Percentiles rank a stretch among this genome's conserved stretches.
phyloP scores from a whole-genome alignment of 2,113 vertebrate genomes.

The Tupaia chinensis region DNA sequence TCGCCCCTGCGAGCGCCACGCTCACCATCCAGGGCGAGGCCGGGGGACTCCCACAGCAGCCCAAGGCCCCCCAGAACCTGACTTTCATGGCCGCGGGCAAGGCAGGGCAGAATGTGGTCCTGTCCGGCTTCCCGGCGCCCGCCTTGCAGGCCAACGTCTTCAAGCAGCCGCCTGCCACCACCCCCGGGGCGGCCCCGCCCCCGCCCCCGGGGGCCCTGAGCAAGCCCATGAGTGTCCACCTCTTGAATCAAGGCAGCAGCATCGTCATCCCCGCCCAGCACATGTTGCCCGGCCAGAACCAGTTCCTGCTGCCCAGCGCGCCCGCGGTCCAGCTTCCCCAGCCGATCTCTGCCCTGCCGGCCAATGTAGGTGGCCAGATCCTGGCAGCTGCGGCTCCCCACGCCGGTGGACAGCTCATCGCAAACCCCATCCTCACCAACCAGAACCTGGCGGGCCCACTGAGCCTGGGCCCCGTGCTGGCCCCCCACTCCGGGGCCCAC shows the following conservation, averaged over 20 bases:
- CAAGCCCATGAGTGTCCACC: conserved; percentile 95
- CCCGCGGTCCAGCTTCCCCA: conserved; percentile 86
- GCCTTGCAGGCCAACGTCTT: conserved; percentile 90
- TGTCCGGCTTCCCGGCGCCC: conserved; percentile 91
- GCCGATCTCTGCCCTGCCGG: conserved; percentile 89
- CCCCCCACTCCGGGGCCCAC: conserved; percentile 91
- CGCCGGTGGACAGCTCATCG: conserved; percentile 92
- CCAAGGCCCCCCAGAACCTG: conserved; percentile 93
- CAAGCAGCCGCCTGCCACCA: conserved; percentile 83
- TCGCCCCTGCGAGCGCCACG: conserved; percentile 80
- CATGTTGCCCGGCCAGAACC: conserved; percentile 92
- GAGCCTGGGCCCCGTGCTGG: conserved; percentile 93
- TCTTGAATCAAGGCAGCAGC: conserved; percentile 95
- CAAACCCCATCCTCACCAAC: conserved; percentile 95
- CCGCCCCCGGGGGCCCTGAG: conserved; percentile 89
- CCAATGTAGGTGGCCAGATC: conserved; percentile 92
- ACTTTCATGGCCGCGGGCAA: conserved; percentile 95
- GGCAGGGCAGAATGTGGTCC: conserved; percentile 93
- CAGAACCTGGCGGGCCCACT: conserved; percentile 91
- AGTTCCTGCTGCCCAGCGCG: conserved; percentile 91
- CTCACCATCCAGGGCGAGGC: conserved; percentile 92
- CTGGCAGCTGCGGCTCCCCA: conserved; percentile 90
- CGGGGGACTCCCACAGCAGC: conserved; percentile 87
- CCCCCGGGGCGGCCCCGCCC: conserved; percentile 45
- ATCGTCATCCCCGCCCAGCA: conserved; percentile 97